Percentiles rank a stretch among this genome's conserved stretches.
phyloP scores from a whole-genome alignment of 2,797 vertebrate species.

The Hapalemur alaotrensis region DNA sequence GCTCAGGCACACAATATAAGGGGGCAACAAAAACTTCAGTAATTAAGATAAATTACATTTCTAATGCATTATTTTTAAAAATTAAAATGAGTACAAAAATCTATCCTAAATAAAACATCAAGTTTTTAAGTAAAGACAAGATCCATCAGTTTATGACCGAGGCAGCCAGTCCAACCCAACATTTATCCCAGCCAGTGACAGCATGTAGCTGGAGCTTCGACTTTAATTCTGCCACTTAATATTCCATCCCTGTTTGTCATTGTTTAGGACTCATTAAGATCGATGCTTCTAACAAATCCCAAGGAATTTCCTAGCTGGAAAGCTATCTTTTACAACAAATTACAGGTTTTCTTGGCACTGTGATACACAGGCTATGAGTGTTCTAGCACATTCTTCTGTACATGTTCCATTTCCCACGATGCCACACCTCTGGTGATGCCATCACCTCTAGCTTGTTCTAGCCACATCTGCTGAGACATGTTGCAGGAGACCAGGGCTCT shows the following conservation, averaged over 20 bases:
- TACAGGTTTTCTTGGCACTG: conserved; percentile 31
- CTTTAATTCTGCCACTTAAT: conserved; percentile 52
- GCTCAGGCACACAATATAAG: neutral
- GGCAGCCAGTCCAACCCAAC: neutral
- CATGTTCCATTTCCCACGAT: conserved; percentile 73
- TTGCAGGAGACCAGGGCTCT: conserved; percentile 58
- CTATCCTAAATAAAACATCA: neutral
- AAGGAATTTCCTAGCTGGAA: conserved; percentile 39
- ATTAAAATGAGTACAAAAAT: neutral
- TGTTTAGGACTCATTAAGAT: conserved; percentile 66
- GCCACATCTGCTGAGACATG: conserved; percentile 57
- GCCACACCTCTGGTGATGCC: conserved; percentile 80
- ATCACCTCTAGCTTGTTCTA: conserved; percentile 84
- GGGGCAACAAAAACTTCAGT: neutral
- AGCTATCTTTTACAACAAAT: conserved; percentile 46
- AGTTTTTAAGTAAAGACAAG: neutral
- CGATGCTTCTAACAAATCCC: conserved; percentile 61
- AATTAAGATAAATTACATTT: neutral
- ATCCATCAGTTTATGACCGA: conserved; percentile 12
- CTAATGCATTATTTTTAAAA: neutral
- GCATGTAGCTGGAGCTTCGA: conserved; percentile 2
- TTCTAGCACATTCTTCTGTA: conserved; percentile 63
- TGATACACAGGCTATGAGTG: conserved; percentile 1
- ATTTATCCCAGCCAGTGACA: neutral
- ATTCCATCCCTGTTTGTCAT: conserved; percentile 50